Evolutionary conservation across 2,797 vertebrate species (phyloP).

Genomic region (Oreortyx pictus): DNA sequence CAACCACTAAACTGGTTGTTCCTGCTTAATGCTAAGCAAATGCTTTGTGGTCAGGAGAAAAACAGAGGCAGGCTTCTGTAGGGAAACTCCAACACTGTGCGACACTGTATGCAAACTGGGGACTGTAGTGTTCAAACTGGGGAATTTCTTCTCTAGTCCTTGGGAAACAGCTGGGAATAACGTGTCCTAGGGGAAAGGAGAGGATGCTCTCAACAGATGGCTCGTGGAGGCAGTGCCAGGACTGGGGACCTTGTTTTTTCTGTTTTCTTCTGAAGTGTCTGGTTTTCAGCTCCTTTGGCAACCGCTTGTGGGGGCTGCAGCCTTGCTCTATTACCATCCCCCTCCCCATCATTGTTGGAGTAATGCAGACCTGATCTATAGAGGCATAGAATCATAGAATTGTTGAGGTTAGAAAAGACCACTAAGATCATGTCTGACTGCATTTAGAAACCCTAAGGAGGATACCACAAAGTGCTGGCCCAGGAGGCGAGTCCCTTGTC

Average conservation of each 20-base stretch:
- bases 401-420: too few species aligned
- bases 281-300: background rate
- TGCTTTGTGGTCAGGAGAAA: constrained; percentile 47
- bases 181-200: background rate
- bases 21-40: constrained; percentile 57
- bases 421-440: too few species aligned
- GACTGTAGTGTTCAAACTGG: background rate
- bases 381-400: too few species aligned
- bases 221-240: background rate
- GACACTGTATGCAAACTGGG: background rate
- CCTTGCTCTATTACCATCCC: background rate
- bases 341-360: fast-evolving
- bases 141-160: constrained; percentile 39
- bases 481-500: background rate
- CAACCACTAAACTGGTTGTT: constrained; percentile 57
- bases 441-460: background rate
- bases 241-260: background rate
- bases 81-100: background rate
- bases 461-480: background rate
- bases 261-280: background rate
- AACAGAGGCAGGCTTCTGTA: constrained; percentile 36
- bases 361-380: background rate
- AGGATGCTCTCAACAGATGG: background rate
- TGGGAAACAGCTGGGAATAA: background rate
- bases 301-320: background rate